Conservation (phyloP, 2,113 vertebrate genomes). For the Pelvicachromis taeniatus region DNA sequence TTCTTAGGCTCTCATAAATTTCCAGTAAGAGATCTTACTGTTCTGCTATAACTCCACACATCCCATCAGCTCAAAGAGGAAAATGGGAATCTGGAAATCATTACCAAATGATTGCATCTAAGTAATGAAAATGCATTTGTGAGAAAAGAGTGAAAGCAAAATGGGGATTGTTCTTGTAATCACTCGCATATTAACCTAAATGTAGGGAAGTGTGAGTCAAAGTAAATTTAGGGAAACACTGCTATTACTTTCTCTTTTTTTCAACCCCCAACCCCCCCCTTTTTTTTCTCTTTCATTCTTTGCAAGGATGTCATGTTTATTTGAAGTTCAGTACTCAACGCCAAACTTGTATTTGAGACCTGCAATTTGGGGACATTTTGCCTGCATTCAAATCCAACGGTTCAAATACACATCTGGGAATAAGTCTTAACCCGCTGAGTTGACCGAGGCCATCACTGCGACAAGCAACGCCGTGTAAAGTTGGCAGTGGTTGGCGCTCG, state of each 20-base stretch:
- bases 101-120: conserved; percentile 61
- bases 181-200: conserved; percentile 15
- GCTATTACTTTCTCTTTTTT: background rate
- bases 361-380: background rate
- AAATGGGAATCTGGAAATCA: conserved; percentile 63
- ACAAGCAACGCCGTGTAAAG: conserved; percentile 9
- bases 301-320: background rate
- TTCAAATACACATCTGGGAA: conserved; percentile 34
- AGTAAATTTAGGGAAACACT: background rate
- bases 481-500: background rate
- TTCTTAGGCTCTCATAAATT: conserved; percentile 15
- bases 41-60: background rate
- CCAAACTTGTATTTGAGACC: background rate
- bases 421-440: background rate
- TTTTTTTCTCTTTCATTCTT: background rate
- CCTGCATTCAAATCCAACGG: background rate
- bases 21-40: conserved; percentile 6
- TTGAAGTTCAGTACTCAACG: background rate
- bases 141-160: conserved; percentile 1
- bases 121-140: conserved; percentile 50
- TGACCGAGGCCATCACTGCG: background rate
- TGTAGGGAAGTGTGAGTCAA: background rate
- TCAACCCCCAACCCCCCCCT: too few relatives aligned
- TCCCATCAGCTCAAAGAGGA: conserved; percentile 11
- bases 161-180: conserved; percentile 29